These are phyloP conservation scores for Pygocentrus nattereri DNA, from an alignment of 2,797 vertebrate genomes.

Conservation along the genomic window DNA sequence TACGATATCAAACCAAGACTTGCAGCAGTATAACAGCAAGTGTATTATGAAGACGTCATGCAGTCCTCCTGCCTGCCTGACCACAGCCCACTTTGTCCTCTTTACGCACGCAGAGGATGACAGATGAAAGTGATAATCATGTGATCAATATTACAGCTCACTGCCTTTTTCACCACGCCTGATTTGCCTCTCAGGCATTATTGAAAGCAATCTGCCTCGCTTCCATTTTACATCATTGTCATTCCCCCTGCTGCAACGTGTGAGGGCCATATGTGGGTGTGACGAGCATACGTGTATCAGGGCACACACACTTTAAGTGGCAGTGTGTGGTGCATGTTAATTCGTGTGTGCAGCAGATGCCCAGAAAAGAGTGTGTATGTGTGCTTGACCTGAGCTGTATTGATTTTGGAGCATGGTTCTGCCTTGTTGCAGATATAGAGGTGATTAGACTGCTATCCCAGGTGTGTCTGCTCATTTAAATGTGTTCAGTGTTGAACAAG, in stretches of 20 bases:
- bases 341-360: slow-evolving; percentile 32
- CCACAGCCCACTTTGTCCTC: not conserved
- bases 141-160: slow-evolving; percentile 70
- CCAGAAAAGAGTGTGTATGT: not conserved
- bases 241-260: slow-evolving; percentile 50
- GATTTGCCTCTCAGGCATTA: slow-evolving; percentile 68
- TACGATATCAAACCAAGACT: too few relatives aligned
- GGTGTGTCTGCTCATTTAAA: slow-evolving; percentile 60
- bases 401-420: slow-evolving; percentile 62
- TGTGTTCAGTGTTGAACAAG: slow-evolving; percentile 13
- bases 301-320: not conserved
- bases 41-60: too few relatives aligned
- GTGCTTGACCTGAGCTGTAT: slow-evolving; percentile 57
- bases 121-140: slow-evolving; percentile 71
- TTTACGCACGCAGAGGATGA: slow-evolving; percentile 26
- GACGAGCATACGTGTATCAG: slow-evolving; percentile 49
- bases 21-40: too few relatives aligned
- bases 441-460: slow-evolving; percentile 55
- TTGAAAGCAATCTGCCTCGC: slow-evolving; percentile 69
- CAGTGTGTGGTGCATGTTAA: slow-evolving; percentile 20
- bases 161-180: slow-evolving; percentile 63
- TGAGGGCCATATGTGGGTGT: slow-evolving; percentile 21
- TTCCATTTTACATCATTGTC: slow-evolving; percentile 71
- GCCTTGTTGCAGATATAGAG: slow-evolving; percentile 48
- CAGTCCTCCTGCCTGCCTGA: too few relatives aligned